Base-by-base conservation (phyloP, 2,797 vertebrate species). In the Xerus rutilus region DNA sequence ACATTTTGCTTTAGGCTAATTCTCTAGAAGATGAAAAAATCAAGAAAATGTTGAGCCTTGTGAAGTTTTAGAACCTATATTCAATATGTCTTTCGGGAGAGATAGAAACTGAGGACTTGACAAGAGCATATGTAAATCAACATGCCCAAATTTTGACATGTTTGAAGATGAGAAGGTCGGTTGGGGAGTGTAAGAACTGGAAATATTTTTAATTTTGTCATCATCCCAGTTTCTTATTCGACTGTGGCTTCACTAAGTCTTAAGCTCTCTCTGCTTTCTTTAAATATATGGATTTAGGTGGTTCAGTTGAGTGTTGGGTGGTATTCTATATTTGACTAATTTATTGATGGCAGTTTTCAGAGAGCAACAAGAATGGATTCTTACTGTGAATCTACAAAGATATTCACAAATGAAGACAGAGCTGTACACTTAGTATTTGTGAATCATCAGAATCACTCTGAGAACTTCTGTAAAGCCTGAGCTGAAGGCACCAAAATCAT, bases 11-110 rank as follows among this genome's bases (percentile, higher is more conserved):
- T 95, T 57, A 91, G 23, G 73, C 49, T 76, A 70, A 70, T 20
- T 83, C 14, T 69, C 84, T 81, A 84, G 86, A 95, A 73, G 15
- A 62, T 73, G 18, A 21, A 88, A 86, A 77, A 94, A 32, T 73
- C 78, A 82, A 64, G 30, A 81, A 92, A 77, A 89, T 45, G 54
- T 1, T 77, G 47, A 82, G 47, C 52, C 88, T 87, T 77, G 72
- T 86, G 57, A 93, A 77, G 62, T 69, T 90, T 85, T 72, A 45
- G n/a, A 89, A 73, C 5, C 20, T 23, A 10, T 7, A 62, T 4
- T 91, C 32, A 5, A 20, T 43, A 43, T 14, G 35, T 84, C 72
- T 85, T 95, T 96, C 73, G 67, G n/a, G 84, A 92, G 64, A 74
- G 11, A 54, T 4, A 45, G 78, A 86, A 93, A 77, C 77, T 45